Evolutionary conservation across 2,113 vertebrate genomes (phyloP), one percentile per base, ranked within the genome.

Genomic region (Sylvilagus bachmani): DNA sequence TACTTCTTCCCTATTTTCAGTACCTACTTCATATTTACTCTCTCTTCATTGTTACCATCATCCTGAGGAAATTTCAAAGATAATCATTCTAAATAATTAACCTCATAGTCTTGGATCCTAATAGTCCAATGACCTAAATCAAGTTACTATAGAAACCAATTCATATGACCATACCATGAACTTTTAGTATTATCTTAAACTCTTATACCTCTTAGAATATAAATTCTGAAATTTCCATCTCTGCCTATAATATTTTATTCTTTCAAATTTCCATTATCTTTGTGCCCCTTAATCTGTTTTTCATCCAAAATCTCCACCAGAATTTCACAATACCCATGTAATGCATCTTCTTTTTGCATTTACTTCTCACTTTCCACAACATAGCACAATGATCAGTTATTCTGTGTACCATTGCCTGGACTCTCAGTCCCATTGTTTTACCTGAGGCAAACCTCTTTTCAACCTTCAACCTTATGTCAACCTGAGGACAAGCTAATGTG

Each of bases 151-250:
- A 58, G 25, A 87, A 90, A 92, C 24, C 24, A 88, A 2, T 66
- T 75, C 64, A 75, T 12, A 31, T 14, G 22, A 62, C 61, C 25
- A 66, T 22, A 95, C 12, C 38, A 66, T 9, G 19, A 12, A 74
- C 29, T 10, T 93, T 84, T 62, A 11, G 86, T 62, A 29, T 36
- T 29, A 27, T 25, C 25, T 67, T 13, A 94, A 83, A 78, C n/a
- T 10, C 22, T 80, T n/a, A 13, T 66, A 61, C 16, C 21, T 90
- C 17, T 84, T 82, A 80, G 58, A 93, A 88, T 66, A 78, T 38
- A 27, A 71, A 81, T 80, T 91, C 36, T 96, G 61, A 93, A 94
- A 89, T 78, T 66, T 49, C 10, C 38, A 22, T 83, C 44, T 83
- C 86, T 83, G 21, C 17, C 27, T 51, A 2, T 10, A 62, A 2